Evolutionary conservation across 2,888 invertebrate genomes (phyloP).

Genomic region (Hesperia comma): DNA sequence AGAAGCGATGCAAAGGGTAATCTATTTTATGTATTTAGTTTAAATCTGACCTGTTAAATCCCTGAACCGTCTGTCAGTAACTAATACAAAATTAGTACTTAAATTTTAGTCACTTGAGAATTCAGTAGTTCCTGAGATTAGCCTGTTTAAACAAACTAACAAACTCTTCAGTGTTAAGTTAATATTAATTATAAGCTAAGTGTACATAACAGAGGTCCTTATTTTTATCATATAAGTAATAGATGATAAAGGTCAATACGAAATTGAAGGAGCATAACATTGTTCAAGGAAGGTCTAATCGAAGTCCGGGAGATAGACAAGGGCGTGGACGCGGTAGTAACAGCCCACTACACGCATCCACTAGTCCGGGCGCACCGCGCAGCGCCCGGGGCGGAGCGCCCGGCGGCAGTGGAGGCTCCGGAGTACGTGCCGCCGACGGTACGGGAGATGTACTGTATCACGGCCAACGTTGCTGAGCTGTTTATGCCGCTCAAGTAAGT

Average conservation of each 20-base stretch:
- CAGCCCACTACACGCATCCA: slow-evolving; percentile 86
- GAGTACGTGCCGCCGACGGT: slow-evolving; percentile 81
- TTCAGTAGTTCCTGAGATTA: too few relatives aligned
- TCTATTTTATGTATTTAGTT: neutral
- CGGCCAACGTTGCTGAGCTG: slow-evolving; percentile 86
- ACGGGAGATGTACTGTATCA: slow-evolving; percentile 87
- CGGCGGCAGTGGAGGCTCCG: slow-evolving; percentile 40
- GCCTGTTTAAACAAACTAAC: too few relatives aligned
- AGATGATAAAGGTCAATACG: too few relatives aligned
- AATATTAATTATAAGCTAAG: too few relatives aligned
- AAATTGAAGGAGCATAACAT: neutral
- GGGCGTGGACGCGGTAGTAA: slow-evolving; percentile 91
- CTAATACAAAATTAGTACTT: too few relatives aligned
- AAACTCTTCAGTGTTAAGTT: too few relatives aligned
- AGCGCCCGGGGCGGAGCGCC: slow-evolving; percentile 41
- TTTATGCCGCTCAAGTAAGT: slow-evolving; percentile 82
- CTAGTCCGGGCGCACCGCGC: slow-evolving; percentile 64
- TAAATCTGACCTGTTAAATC: too few relatives aligned
- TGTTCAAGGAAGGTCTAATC: slow-evolving; percentile 83
- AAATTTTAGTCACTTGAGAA: too few relatives aligned
- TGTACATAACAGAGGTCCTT: too few relatives aligned
- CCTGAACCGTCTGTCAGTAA: too few relatives aligned
- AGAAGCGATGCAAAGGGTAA: slow-evolving; percentile 88
- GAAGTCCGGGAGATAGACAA: slow-evolving; percentile 87
- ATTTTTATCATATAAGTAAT: too few relatives aligned